These are phyloP conservation scores for Caranx melampygus DNA, from an alignment of 2,113 vertebrate genomes.

Conservation along the genomic window DNA sequence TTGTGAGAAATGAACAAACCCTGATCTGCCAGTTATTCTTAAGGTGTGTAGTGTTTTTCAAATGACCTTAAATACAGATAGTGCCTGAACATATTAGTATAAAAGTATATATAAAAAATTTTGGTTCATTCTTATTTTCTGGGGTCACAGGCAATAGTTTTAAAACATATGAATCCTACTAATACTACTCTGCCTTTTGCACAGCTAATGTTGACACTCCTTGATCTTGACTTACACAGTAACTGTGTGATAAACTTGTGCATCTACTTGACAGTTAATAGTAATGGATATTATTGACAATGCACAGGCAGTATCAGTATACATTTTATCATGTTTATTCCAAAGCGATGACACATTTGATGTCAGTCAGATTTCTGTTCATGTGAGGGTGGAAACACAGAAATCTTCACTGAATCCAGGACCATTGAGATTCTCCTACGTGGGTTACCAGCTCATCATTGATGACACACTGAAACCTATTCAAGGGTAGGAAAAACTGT, in stretches of 20 bases:
- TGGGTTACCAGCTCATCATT: slow-evolving; percentile 5
- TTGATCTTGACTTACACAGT: not conserved
- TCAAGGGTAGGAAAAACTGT: not conserved
- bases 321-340: slow-evolving; percentile 3
- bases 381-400: not conserved
- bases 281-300: not conserved
- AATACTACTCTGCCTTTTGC: not conserved
- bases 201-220: slow-evolving; percentile 9
- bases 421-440: slow-evolving; percentile 5
- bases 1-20: slow-evolving; percentile 19
- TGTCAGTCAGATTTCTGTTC: not conserved
- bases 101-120: not conserved
- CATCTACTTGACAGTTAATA: not conserved
- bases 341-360: not conserved
- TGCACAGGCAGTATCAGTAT: not conserved
- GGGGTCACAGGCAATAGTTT: slow-evolving; percentile 1
- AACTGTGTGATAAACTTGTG: slow-evolving; percentile 12
- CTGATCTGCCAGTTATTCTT: not conserved
- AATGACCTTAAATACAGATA: slow-evolving; percentile 23
- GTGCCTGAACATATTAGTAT: not conserved
- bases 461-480: not conserved
- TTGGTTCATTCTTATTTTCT: not conserved
- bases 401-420: not conserved
- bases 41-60: slow-evolving; percentile 4
- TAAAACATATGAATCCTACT: not conserved